Evolutionary conservation across 1,140 invertebrate species (phyloP).

Genomic region (Scylla paramamosain): DNA sequence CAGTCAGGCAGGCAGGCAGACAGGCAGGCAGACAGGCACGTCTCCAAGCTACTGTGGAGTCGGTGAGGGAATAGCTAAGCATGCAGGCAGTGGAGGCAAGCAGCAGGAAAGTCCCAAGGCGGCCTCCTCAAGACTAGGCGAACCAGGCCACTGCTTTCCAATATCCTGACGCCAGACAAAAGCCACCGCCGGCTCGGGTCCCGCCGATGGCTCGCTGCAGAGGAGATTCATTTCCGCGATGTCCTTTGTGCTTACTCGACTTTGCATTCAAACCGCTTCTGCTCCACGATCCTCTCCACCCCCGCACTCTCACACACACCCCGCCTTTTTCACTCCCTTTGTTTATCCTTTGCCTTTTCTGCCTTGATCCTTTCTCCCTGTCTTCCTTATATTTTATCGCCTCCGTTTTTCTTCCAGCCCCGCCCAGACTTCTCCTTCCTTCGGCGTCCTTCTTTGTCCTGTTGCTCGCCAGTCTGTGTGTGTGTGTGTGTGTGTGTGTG

Average conservation of each 20-base stretch:
- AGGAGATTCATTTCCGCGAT: constrained; percentile 11
- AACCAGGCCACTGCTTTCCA: not conserved
- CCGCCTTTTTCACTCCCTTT: not conserved
- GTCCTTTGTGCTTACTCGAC: not conserved
- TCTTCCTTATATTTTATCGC: not conserved
- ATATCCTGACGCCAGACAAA: constrained; percentile 13
- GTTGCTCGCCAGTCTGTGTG: too few species aligned
- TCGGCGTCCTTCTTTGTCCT: too few species aligned
- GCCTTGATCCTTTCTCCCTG: not conserved
- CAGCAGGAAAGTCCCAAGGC: not conserved
- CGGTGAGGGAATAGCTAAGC: not conserved
- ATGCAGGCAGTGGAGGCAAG: not conserved
- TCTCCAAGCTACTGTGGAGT: not conserved
- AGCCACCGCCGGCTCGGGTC: not conserved
- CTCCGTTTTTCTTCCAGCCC: not conserved
- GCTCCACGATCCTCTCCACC: not conserved
- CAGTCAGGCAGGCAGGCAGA: not conserved
- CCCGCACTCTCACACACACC: not conserved
- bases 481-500: too few species aligned
- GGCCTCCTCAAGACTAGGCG: not conserved
- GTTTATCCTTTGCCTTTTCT: not conserved
- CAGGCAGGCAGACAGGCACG: not conserved
- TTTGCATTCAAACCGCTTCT: constrained; percentile 5
- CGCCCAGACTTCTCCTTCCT: not conserved
- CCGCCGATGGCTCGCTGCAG: not conserved